Percentiles rank a stretch among this genome's conserved stretches.
phyloP scores from a whole-genome alignment of 2,888 invertebrate genomes.

The Luperina testacea region DNA sequence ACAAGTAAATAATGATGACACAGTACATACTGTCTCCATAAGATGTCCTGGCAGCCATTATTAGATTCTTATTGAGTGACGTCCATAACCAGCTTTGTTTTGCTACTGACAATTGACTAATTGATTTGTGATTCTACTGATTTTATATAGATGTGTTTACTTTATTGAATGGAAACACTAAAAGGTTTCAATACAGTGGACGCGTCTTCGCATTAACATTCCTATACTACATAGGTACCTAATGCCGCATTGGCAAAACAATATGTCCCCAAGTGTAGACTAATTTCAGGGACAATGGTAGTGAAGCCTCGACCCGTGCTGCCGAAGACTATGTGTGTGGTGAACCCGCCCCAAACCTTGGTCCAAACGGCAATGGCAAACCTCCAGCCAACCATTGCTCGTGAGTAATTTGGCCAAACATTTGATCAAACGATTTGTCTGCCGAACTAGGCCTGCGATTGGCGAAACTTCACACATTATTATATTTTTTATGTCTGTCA shows the following conservation, averaged over 20 bases:
- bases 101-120: conserved; percentile 55
- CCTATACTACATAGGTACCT: conserved; percentile 3
- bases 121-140: conserved; percentile 55
- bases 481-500: conserved; percentile 12
- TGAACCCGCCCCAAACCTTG: conserved; percentile 66
- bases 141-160: conserved; percentile 34
- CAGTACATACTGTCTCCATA: conserved; percentile 19
- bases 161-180: conserved; percentile 25
- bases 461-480: conserved; percentile 37
- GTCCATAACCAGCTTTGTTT: conserved; percentile 55
- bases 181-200: conserved; percentile 23
- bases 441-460: conserved; percentile 35
- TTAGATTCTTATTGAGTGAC: conserved; percentile 56
- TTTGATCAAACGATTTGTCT: conserved; percentile 63
- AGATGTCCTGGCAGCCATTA: conserved; percentile 39
- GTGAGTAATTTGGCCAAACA: conserved; percentile 79
- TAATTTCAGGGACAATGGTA: conserved; percentile 88
- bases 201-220: conserved; percentile 24
- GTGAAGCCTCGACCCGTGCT: conserved; percentile 87
- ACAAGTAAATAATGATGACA: conserved; percentile 36
- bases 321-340: conserved; percentile 85
- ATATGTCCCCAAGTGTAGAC: conserved; percentile 69
- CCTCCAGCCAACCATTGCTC: conserved; percentile 86
- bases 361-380: conserved; percentile 83
- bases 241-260: conserved; percentile 43